phyloP scores from a whole-genome alignment of 2,797 vertebrate genomes.

The Petrocephalus schoutedeni region DNA sequence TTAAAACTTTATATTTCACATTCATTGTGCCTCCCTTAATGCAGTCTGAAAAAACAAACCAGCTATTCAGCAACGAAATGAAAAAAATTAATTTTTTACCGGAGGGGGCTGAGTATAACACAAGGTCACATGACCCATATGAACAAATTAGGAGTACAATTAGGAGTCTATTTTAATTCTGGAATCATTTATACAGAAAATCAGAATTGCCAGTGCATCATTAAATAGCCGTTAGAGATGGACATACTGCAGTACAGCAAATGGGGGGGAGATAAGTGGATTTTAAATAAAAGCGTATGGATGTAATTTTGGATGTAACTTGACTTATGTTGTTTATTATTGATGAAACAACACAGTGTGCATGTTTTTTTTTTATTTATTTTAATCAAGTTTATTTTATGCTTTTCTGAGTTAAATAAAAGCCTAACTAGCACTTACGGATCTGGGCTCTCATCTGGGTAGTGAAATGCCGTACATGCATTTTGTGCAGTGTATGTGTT shows the following conservation, averaged over 20 bases:
- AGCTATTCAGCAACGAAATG: not conserved
- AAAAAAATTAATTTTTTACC: not conserved
- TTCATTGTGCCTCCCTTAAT: not conserved
- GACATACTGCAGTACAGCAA: not conserved
- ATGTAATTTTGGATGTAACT: not conserved
- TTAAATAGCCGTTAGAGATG: conserved; percentile 11
- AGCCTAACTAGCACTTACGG: not conserved
- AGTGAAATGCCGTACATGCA: not conserved
- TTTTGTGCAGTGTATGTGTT: not conserved
- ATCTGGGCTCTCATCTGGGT: not conserved
- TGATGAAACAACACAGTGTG: not conserved
- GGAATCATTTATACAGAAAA: conserved; percentile 13
- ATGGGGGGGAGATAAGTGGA: not conserved
- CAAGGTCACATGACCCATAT: not conserved
- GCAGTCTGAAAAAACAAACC: not conserved
- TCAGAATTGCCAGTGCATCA: not conserved
- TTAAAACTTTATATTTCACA: not conserved
- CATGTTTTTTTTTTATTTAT: not conserved
- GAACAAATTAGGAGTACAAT: not conserved
- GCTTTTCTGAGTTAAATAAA: not conserved
- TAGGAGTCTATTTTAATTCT: not conserved
- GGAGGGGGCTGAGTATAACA: not conserved
- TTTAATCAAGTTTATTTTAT: not conserved
- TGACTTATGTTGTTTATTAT: conserved; percentile 6
- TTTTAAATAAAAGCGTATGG: not conserved